These are phyloP conservation scores for Rhodeus uyekii DNA, from an alignment of 2,797 vertebrate genomes.

Conservation along the genomic window DNA sequence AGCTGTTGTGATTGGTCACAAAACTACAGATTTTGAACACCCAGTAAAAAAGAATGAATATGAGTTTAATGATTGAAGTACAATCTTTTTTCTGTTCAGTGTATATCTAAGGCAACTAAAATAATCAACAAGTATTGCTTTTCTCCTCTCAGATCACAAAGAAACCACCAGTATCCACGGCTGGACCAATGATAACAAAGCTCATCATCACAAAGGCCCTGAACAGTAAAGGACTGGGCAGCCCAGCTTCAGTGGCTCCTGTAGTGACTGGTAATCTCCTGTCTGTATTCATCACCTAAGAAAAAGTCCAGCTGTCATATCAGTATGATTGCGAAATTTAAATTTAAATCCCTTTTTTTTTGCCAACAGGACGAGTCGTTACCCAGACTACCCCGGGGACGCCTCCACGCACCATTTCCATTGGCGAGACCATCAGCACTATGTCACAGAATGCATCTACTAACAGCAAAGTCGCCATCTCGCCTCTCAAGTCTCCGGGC, in stretches of 20 bases:
- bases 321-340: background rate
- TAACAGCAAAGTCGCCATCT: slow-evolving; percentile 95
- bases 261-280: slow-evolving; percentile 83
- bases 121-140: background rate
- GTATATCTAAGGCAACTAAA: background rate
- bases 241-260: slow-evolving; percentile 86
- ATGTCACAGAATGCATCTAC: slow-evolving; percentile 79
- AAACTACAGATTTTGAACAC: no score
- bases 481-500: slow-evolving; percentile 95
- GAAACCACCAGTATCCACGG: slow-evolving; percentile 89
- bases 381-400: slow-evolving; percentile 86
- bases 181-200: slow-evolving; percentile 92
- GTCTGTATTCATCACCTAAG: background rate
- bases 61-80: background rate
- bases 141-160: slow-evolving; percentile 88
- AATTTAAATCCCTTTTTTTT: background rate
- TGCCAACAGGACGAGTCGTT: slow-evolving; percentile 85
- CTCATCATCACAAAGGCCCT: slow-evolving; percentile 97
- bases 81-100: background rate
- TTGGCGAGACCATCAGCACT: slow-evolving; percentile 86
- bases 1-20: no score
- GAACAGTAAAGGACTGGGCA: slow-evolving; percentile 90
- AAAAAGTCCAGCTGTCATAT: background rate
- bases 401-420: slow-evolving; percentile 86
- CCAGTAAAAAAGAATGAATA: no score